Conservation (phyloP, 2,797 vertebrate genomes). For the Natrix natrix region DNA sequence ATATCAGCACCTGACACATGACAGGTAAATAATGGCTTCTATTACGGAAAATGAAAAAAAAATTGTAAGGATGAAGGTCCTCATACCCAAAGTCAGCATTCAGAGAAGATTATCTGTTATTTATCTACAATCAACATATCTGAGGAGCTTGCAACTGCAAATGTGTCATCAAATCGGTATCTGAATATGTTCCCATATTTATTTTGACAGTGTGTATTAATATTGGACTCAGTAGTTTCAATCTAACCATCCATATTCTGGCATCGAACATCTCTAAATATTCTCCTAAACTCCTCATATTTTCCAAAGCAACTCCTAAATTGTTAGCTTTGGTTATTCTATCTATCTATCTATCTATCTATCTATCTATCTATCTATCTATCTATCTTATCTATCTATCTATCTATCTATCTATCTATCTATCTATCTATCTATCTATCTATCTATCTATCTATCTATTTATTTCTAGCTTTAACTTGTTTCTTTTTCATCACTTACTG, state of each 20-base stretch:
- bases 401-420: neutral
- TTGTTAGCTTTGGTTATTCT: neutral
- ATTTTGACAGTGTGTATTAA: neutral
- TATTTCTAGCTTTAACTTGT: neutral
- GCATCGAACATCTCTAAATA: neutral
- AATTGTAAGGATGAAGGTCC: neutral
- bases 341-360: neutral
- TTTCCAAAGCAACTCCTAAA: neutral
- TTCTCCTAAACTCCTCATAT: neutral
- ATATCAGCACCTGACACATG: neutral
- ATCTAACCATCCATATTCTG: neutral
- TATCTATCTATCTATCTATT: neutral
- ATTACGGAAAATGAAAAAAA: neutral
- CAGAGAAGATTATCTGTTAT: neutral
- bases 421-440: neutral
- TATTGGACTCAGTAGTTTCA: neutral
- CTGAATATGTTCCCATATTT: neutral
- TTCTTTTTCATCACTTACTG: neutral
- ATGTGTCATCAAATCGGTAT: neutral
- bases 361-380: too few relatives aligned
- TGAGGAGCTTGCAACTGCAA: neutral
- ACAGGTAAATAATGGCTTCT: neutral
- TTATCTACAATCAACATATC: neutral
- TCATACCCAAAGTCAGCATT: neutral
- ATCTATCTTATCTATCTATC: neutral